Evolutionary conservation across 2,888 invertebrate genomes (phyloP).

Genomic region (Thera britannica): DNA sequence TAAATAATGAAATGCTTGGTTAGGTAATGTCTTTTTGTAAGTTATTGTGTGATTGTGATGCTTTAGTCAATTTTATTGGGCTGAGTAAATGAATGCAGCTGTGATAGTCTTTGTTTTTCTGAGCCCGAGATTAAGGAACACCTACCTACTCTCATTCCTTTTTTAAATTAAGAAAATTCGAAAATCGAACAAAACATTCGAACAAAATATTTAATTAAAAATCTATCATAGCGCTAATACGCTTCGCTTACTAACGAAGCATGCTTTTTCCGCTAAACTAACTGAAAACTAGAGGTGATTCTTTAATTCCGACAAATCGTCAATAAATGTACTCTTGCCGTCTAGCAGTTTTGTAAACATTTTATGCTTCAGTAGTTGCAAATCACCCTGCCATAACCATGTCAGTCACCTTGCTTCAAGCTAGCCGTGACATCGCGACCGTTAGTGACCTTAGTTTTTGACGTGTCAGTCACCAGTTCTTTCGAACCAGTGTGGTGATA

Average conservation of each 20-base stretch:
- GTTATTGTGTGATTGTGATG: conserved; percentile 58
- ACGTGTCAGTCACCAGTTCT: too few relatives aligned
- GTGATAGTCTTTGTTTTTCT: conserved; percentile 63
- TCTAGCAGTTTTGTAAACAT: not conserved
- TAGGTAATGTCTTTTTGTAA: conserved; percentile 42
- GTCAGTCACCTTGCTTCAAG: conserved; percentile 1
- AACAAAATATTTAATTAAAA: too few relatives aligned
- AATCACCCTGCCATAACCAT: not conserved
- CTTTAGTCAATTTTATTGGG: conserved; percentile 42
- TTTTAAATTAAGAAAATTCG: too few relatives aligned
- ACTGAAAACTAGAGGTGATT: not conserved
- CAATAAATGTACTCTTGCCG: not conserved
- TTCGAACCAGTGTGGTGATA: too few relatives aligned
- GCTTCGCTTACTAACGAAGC: too few relatives aligned
- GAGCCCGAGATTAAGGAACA: too few relatives aligned
- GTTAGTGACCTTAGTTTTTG: not conserved
- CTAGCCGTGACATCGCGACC: not conserved
- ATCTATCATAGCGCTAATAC: too few relatives aligned
- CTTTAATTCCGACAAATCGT: not conserved
- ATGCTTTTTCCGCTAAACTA: too few relatives aligned
- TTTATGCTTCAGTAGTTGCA: not conserved
- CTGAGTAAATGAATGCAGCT: conserved; percentile 75
- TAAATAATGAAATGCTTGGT: conserved; percentile 36
- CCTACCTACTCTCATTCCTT: too few relatives aligned
- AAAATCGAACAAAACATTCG: too few relatives aligned